Conservation (phyloP, 2,888 invertebrate genomes). For the Trichogramma evanescens region DNA sequence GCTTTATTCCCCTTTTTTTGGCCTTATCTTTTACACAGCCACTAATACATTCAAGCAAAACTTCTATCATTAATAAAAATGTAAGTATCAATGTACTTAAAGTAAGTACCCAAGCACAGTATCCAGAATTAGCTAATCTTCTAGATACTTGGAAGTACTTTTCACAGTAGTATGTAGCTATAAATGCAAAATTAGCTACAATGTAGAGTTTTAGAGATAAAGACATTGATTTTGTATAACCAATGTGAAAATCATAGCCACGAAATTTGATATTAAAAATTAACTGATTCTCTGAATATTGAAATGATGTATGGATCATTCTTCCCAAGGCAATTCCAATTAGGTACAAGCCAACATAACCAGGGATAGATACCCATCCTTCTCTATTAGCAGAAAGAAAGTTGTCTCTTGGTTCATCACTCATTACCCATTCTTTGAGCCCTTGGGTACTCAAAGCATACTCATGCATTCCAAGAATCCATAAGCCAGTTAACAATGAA, state of each 20-base stretch:
- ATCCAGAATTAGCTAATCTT: slow-evolving; percentile 76
- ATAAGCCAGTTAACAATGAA: slow-evolving; percentile 53
- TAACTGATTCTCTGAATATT: slow-evolving; percentile 17
- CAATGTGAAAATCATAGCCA: slow-evolving; percentile 25
- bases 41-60: slow-evolving; percentile 43
- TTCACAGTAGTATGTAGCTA: slow-evolving; percentile 50
- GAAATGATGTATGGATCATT: slow-evolving; percentile 44
- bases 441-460: slow-evolving; percentile 54
- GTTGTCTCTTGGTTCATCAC: slow-evolving; percentile 50
- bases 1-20: slow-evolving; percentile 12
- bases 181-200: slow-evolving; percentile 34
- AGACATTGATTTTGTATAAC: slow-evolving; percentile 34
- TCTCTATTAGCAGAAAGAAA: slow-evolving; percentile 82
- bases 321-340: slow-evolving; percentile 62
- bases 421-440: slow-evolving; percentile 67
- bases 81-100: slow-evolving; percentile 54
- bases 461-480: slow-evolving; percentile 61
- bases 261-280: slow-evolving; percentile 26
- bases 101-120: slow-evolving; percentile 69
- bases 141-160: slow-evolving; percentile 62
- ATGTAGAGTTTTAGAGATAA: slow-evolving; percentile 38
- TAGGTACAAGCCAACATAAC: slow-evolving; percentile 79
- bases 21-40: slow-evolving; percentile 18
- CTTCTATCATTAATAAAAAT: slow-evolving; percentile 54
- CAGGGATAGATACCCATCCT: slow-evolving; percentile 77